These are phyloP conservation scores for Agonopterix arenella DNA, from an alignment of 2,888 invertebrate species.

Conservation along the genomic window DNA sequence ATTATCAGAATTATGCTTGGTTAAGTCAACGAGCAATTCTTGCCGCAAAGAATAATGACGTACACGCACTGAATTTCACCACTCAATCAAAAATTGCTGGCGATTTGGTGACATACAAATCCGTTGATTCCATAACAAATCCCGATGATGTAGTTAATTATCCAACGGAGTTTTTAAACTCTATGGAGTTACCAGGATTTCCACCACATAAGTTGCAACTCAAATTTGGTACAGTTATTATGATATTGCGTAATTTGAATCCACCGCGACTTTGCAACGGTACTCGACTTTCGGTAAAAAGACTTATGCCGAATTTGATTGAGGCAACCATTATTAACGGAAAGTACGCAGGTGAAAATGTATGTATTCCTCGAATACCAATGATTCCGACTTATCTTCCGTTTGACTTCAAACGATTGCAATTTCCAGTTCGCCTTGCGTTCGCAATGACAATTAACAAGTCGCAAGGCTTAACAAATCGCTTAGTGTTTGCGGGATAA, in stretches of 20 bases:
- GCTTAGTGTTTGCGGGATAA: slow-evolving; percentile 11
- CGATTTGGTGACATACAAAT: not conserved
- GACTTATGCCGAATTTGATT: too few species aligned
- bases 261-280: slow-evolving; percentile 19
- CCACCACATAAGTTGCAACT: slow-evolving; percentile 25
- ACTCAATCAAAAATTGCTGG: not conserved
- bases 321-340: too few species aligned
- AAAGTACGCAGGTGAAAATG: too few species aligned
- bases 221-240: slow-evolving; percentile 26
- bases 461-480: too few species aligned
- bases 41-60: not conserved
- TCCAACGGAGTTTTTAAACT: slow-evolving; percentile 36
- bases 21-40: not conserved
- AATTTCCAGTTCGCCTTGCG: too few species aligned
- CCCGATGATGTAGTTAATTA: slow-evolving; percentile 24
- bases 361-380: too few species aligned
- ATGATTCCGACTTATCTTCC: too few species aligned
- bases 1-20: too few species aligned
- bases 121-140: slow-evolving; percentile 23
- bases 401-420: too few species aligned
- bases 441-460: too few species aligned
- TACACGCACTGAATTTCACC: not conserved
- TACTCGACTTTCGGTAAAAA: too few species aligned
- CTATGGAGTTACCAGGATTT: slow-evolving; percentile 23
- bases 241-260: slow-evolving; percentile 26